Evolutionary conservation across 2,888 invertebrate species (phyloP).

Genomic region (Thereva unica): DNA sequence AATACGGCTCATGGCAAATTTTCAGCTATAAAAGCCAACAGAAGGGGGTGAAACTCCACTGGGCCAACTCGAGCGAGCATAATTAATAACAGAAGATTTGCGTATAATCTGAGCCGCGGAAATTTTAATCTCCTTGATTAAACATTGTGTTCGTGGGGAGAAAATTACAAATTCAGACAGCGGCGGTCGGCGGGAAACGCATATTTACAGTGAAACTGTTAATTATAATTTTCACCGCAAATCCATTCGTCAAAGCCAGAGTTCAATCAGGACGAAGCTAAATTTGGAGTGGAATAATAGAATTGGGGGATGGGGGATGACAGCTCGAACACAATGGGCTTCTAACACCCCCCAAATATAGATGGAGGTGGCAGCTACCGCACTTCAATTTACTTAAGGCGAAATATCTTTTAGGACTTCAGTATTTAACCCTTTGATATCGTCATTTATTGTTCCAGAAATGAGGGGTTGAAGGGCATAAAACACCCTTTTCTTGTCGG

Average conservation of each 20-base stretch:
- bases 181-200: not conserved
- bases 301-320: not conserved
- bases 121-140: slow-evolving; percentile 42
- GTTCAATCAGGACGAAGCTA: slow-evolving; percentile 23
- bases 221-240: slow-evolving; percentile 41
- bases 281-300: slow-evolving; percentile 1
- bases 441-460: slow-evolving; percentile 4
- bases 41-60: slow-evolving; percentile 26
- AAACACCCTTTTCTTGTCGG: slow-evolving; percentile 40
- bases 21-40: slow-evolving; percentile 22
- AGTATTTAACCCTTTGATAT: slow-evolving; percentile 27
- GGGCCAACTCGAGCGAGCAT: slow-evolving; percentile 37
- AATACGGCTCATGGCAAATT: slow-evolving; percentile 24
- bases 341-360: slow-evolving; percentile 14
- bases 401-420: slow-evolving; percentile 20
- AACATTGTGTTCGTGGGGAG: slow-evolving; percentile 39
- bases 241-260: slow-evolving; percentile 39
- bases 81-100: slow-evolving; percentile 43
- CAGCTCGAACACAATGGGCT: slow-evolving; percentile 2
- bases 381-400: slow-evolving; percentile 38
- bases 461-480: not conserved
- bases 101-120: slow-evolving; percentile 40
- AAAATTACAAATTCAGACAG: slow-evolving; percentile 29
- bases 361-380: slow-evolving; percentile 34
- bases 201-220: slow-evolving; percentile 38